Evolutionary conservation across 2,113 vertebrate genomes (phyloP), one percentile per base, ranked within the genome.

Genomic region (Struthidea cinerea): DNA sequence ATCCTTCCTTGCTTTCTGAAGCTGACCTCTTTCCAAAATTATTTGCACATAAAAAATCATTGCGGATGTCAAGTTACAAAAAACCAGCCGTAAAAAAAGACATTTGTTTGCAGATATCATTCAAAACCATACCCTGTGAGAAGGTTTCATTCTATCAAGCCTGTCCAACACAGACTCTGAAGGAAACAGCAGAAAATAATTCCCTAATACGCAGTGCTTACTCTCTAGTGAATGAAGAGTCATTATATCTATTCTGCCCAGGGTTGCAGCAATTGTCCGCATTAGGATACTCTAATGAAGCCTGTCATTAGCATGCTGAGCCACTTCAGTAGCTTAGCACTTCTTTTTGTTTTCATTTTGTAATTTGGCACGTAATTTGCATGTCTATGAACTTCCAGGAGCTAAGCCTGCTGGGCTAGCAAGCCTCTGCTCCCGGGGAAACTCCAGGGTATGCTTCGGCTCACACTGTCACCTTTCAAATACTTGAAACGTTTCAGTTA

Each of bases 281-380:
- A 32, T 67, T 11, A 46, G 79, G 68, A 37, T 16, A 37, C 20
- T n/a, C 79, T 74, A 90, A 88, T 81, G 68, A 90, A 92, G 71
- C 42, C 82, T 88, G 56, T 75, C 87, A 91, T 96, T 95, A 95
- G 85, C 85, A 90, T 91, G 82, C 92, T 78, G 76, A 86, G 85
- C 68, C 71, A 67, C 68, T 91, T 91, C 79, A 77, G 75, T 21
- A 77, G 64, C 37, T 84, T 67, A 83, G 47, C 59, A 59, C 44
- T 96, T 59, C 52, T 59, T 80, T 92, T 86, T 92, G 79, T 81
- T 90, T 70, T 84, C 64, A 24, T 80, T 91, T 89, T 46, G n/a
- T 61, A 86, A 50, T 91, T 88, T 95, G 56, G 52, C 59, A 60
- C 35, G 37, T 18, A 18, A 97, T 96, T 96, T 94, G 85, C 90